phyloP scores from a whole-genome alignment of 2,888 invertebrate species.

The Drosophila picticornis region DNA sequence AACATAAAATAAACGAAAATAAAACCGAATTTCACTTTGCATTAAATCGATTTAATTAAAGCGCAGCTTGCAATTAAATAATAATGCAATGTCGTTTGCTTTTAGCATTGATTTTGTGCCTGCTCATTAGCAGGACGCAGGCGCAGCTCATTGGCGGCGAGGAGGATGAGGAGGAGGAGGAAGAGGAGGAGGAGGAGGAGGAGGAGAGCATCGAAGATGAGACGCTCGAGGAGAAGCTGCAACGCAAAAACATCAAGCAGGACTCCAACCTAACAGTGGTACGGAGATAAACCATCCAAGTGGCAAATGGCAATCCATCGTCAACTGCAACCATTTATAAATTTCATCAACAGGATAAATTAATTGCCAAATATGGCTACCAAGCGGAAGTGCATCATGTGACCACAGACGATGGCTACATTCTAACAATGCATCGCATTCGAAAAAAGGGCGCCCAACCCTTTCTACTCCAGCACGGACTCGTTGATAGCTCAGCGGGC shows the following conservation, averaged over 20 bases:
- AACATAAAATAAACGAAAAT: conserved; percentile 6
- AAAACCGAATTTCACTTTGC: conserved; percentile 65
- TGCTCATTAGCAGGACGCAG: conserved; percentile 55
- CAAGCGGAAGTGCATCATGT: conserved; percentile 88
- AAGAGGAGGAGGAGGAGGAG: conserved; percentile 82
- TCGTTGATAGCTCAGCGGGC: conserved; percentile 90
- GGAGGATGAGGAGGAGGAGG: conserved; percentile 82
- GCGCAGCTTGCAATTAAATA: conserved; percentile 14
- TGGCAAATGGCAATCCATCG: background rate
- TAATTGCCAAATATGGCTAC: conserved; percentile 88
- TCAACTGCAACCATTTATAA: conserved; percentile 38
- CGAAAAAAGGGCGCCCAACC: conserved; percentile 86
- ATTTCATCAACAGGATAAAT: conserved; percentile 83
- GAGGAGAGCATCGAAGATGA: conserved; percentile 83
- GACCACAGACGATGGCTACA: conserved; percentile 91
- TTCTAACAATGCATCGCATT: conserved; percentile 91
- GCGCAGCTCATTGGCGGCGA: conserved; percentile 79
- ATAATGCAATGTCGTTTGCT: conserved; percentile 56
- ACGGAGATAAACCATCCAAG: conserved; percentile 63
- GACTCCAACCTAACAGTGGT: conserved; percentile 83
- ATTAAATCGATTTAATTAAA: conserved; percentile 10
- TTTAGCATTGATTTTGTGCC: conserved; percentile 57
- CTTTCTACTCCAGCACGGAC: conserved; percentile 89
- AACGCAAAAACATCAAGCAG: conserved; percentile 82
- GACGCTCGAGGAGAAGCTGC: conserved; percentile 76